Percentiles rank a stretch among this genome's conserved stretches.
Evolutionary conservation across 1,140 invertebrate genomes (phyloP).

Genomic region (Aphelenchoides besseyi): DNA sequence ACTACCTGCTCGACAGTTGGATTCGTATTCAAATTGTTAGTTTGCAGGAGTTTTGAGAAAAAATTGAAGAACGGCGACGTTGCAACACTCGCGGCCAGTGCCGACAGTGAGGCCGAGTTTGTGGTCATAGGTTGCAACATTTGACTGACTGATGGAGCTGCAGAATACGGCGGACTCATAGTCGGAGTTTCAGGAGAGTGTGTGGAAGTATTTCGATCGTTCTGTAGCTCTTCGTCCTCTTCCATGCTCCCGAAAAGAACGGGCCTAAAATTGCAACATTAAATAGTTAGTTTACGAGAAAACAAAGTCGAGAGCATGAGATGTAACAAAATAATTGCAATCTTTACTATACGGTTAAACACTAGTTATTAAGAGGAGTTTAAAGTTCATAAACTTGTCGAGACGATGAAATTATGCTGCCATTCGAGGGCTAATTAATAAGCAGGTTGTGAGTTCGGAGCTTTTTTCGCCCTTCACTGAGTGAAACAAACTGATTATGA

Average conservation of each 20-base stretch:
- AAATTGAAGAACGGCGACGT: constrained; percentile 12
- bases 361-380: too few relatives aligned
- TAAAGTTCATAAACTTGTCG: too few relatives aligned
- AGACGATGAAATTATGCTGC: too few relatives aligned
- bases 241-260: not conserved
- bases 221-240: constrained; percentile 3
- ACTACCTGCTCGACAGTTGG: not conserved
- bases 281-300: too few relatives aligned
- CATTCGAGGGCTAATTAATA: too few relatives aligned
- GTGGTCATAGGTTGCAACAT: not conserved
- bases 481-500: too few relatives aligned
- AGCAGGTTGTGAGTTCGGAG: too few relatives aligned
- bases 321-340: too few relatives aligned
- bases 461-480: too few relatives aligned
- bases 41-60: not conserved
- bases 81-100: constrained; percentile 3
- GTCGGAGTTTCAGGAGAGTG: constrained; percentile 5
- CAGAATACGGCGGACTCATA: not conserved
- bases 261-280: not conserved
- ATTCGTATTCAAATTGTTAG: not conserved
- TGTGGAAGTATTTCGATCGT: constrained; percentile 3
- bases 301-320: too few relatives aligned
- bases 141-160: not conserved
- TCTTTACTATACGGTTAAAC: too few relatives aligned
- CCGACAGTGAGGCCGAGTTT: not conserved